Percentiles rank a stretch among this genome's conserved stretches.
phyloP scores from a whole-genome alignment of 2,797 vertebrate genomes.

The Amazonetta brasiliensis region DNA sequence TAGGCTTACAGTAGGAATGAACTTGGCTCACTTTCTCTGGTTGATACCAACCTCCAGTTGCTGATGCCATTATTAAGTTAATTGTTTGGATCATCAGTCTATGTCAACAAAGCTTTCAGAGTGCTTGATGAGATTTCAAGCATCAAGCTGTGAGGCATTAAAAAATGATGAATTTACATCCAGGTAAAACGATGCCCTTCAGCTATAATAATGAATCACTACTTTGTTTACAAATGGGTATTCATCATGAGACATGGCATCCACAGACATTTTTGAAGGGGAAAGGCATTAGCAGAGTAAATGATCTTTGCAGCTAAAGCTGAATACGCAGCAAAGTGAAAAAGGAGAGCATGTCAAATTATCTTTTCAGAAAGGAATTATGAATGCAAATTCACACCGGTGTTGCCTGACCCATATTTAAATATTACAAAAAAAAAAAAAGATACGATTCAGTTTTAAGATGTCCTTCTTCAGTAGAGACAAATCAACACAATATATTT shows the following conservation, averaged over 20 bases:
- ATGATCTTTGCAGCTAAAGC: conserved; percentile 37
- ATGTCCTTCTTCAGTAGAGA: conserved; percentile 28
- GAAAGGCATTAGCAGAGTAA: conserved; percentile 45
- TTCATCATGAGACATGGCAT: conserved; percentile 53
- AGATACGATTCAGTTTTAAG: background rate
- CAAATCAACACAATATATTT: conserved; percentile 2
- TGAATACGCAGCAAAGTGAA: conserved; percentile 22
- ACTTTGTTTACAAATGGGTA: conserved; percentile 77
- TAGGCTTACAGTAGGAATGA: background rate
- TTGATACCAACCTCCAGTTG: conserved; percentile 27
- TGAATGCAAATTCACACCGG: conserved; percentile 57
- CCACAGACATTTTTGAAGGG: conserved; percentile 35
- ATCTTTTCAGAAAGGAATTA: conserved; percentile 58
- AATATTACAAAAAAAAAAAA: conserved; percentile 16
- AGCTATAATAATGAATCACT: conserved; percentile 78
- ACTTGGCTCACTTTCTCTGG: background rate
- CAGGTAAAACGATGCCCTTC: conserved; percentile 79
- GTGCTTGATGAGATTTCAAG: conserved; percentile 71
- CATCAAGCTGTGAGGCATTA: conserved; percentile 79
- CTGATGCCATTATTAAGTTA: conserved; percentile 75
- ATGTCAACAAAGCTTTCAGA: conserved; percentile 74
- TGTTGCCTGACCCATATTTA: conserved; percentile 48
- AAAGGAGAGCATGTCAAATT: conserved; percentile 41
- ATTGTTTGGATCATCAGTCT: conserved; percentile 78
- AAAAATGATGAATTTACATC: conserved; percentile 80